Percentiles rank a stretch among this genome's conserved stretches.
Evolutionary conservation across 2,797 vertebrate genomes (phyloP).

Genomic region (Melanotaenia pygmaea): DNA sequence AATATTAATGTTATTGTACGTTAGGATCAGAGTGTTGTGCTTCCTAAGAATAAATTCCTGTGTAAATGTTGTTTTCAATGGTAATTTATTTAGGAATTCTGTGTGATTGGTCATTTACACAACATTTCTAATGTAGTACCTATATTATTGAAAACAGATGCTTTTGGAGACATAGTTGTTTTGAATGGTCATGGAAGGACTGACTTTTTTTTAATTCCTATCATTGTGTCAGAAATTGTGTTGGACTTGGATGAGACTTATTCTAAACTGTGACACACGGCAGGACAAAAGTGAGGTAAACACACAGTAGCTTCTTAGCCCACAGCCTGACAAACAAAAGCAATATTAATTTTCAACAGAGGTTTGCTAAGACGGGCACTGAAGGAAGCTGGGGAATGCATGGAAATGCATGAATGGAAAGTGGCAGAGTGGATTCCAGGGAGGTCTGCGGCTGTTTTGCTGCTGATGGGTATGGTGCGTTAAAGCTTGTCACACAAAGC

Average conservation of each 20-base stretch:
- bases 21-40: no score
- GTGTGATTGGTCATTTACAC: neutral
- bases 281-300: conserved; percentile 56
- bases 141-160: neutral
- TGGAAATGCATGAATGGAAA: conserved; percentile 87
- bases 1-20: no score
- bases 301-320: conserved; percentile 64
- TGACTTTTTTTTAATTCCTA: neutral
- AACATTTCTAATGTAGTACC: neutral
- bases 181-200: neutral
- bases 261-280: conserved; percentile 28
- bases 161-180: neutral
- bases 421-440: conserved; percentile 83
- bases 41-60: no score
- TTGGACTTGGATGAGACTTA: neutral
- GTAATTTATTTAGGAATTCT: neutral
- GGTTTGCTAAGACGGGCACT: conserved; percentile 44
- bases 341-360: conserved; percentile 69
- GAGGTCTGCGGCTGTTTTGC: conserved; percentile 85
- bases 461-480: conserved; percentile 84
- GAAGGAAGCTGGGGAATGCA: conserved; percentile 64
- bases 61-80: no score
- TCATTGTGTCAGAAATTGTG: neutral
- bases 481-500: conserved; percentile 88
- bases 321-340: conserved; percentile 70